Evolutionary conservation across 2,113 vertebrate species (phyloP).

Genomic region (Platanista minor): DNA sequence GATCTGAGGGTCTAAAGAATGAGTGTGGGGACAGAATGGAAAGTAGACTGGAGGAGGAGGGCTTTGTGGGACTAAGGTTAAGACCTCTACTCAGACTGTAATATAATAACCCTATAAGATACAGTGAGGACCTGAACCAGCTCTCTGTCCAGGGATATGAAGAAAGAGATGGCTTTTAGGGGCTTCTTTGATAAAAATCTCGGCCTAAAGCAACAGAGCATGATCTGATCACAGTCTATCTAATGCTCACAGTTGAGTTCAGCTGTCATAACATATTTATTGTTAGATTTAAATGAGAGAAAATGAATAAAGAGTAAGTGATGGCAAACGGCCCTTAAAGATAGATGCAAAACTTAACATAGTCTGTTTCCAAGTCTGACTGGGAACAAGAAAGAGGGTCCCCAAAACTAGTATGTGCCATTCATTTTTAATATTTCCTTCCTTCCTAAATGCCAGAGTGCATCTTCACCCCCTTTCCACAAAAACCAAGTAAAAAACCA

Average conservation of each 20-base stretch:
- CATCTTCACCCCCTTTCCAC: background rate
- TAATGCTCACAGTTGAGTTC: background rate
- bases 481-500: background rate
- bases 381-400: background rate
- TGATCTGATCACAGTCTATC: background rate
- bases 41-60: background rate
- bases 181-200: background rate
- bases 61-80: background rate
- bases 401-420: background rate
- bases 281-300: conserved; percentile 12
- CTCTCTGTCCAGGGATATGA: background rate
- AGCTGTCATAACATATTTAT: background rate
- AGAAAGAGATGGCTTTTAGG: background rate
- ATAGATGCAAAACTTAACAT: background rate
- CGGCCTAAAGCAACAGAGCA: background rate
- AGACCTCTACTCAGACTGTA: background rate
- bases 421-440: background rate
- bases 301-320: background rate
- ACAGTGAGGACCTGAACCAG: background rate
- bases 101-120: background rate
- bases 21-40: background rate
- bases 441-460: background rate
- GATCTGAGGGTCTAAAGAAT: background rate
- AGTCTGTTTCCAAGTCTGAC: background rate
- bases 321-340: background rate